phyloP scores from a whole-genome alignment of 2,797 vertebrate genomes.

The Atherinosoma microstoma region DNA sequence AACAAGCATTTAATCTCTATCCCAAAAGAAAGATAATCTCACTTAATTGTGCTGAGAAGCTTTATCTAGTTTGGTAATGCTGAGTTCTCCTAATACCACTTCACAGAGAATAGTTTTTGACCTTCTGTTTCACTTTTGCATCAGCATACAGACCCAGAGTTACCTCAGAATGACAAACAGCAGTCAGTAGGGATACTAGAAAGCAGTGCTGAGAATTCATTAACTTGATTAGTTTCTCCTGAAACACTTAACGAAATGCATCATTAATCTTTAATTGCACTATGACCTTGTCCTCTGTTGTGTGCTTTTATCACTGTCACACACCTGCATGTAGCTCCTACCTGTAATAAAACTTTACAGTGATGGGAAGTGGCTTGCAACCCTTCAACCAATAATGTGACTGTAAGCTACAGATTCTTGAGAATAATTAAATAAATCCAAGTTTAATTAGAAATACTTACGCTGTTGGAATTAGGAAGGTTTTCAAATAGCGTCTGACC shows the following conservation, averaged over 20 bases:
- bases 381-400: not conserved
- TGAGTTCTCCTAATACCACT: constrained; percentile 16
- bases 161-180: constrained; percentile 36
- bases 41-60: constrained; percentile 25
- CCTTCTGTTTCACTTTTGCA: constrained; percentile 22
- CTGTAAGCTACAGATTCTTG: not conserved
- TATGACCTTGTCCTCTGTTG: constrained; percentile 75
- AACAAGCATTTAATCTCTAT: constrained; percentile 35
- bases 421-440: not conserved
- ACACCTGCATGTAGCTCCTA: constrained; percentile 31
- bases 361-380: constrained; percentile 12
- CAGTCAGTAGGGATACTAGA: constrained; percentile 53
- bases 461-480: constrained; percentile 87
- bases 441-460: constrained; percentile 77
- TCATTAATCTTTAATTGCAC: constrained; percentile 86
- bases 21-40: constrained; percentile 37
- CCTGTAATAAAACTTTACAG: constrained; percentile 59
- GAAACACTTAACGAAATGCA: constrained; percentile 82
- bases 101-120: constrained; percentile 11
- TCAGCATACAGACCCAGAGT: constrained; percentile 9
- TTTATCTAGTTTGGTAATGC: constrained; percentile 22
- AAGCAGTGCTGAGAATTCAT: constrained; percentile 76
- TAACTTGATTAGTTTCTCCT: constrained; percentile 82
- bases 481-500: constrained; percentile 96
- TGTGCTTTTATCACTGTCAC: constrained; percentile 57